Percentiles rank a stretch among this genome's conserved stretches.
These are phyloP conservation scores for Hozukius guyotensis DNA, from an alignment of 2,797 vertebrate genomes.

Conservation along the genomic window DNA sequence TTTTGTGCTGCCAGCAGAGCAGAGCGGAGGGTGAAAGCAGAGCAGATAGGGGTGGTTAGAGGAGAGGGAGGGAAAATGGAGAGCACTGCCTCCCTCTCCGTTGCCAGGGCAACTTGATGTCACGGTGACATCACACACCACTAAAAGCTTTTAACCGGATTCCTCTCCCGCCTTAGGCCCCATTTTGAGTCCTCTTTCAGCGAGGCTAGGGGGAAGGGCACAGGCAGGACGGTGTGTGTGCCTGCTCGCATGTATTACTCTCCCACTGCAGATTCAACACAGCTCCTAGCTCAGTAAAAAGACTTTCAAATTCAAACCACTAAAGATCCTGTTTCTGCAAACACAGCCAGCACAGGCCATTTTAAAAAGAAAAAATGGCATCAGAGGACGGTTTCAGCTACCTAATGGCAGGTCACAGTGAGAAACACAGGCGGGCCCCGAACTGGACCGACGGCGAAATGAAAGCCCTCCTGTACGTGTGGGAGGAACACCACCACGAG, in stretches of 20 bases:
- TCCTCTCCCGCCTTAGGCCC: slow-evolving; percentile 98
- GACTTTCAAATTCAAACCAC: slow-evolving; percentile 72
- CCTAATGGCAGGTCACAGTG: slow-evolving; percentile 88
- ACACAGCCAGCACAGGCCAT: slow-evolving; percentile 34
- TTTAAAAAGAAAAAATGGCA: slow-evolving; percentile 84
- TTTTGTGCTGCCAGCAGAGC: slow-evolving; percentile 92
- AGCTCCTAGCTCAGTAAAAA: slow-evolving; percentile 67
- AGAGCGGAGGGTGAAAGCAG: slow-evolving; percentile 51
- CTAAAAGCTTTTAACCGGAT: slow-evolving; percentile 99
- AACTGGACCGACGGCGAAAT: slow-evolving; percentile 99
- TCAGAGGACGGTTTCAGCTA: slow-evolving; percentile 91
- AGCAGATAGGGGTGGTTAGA: slow-evolving; percentile 67
- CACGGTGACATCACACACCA: slow-evolving; percentile 96
- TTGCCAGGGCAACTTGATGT: slow-evolving; percentile 99
- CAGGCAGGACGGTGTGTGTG: slow-evolving; percentile 66
- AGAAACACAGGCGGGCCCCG: slow-evolving; percentile 96
- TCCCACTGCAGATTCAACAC: slow-evolving; percentile 57
- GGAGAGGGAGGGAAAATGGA: slow-evolving; percentile 67
- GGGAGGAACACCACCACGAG: slow-evolving; percentile 97
- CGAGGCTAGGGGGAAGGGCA: slow-evolving; percentile 81
- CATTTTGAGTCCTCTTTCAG: slow-evolving; percentile 96
- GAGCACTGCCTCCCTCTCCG: slow-evolving; percentile 86
- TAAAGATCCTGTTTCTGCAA: slow-evolving; percentile 56
- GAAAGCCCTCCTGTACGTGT: slow-evolving; percentile 96
- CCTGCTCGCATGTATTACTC: slow-evolving; percentile 62